Conservation (phyloP, 2,888 invertebrate genomes). For the Noctua janthe region DNA sequence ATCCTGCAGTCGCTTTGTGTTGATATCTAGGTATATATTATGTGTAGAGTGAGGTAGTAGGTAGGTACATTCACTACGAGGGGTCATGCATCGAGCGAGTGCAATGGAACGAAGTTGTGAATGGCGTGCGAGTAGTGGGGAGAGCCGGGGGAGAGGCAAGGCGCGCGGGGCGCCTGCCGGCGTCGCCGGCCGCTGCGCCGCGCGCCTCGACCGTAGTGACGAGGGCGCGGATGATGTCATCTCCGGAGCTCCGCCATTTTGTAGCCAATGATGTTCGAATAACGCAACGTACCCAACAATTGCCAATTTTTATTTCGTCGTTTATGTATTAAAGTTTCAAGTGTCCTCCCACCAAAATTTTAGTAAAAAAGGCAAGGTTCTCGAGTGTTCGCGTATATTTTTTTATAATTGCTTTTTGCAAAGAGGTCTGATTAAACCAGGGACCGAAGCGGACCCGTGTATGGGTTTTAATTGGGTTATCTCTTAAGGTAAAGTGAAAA, state of each 20-base stretch:
- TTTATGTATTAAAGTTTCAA: background rate
- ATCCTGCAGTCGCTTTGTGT: constrained; percentile 38
- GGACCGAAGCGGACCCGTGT: background rate
- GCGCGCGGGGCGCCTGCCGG: constrained; percentile 64
- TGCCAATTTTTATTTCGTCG: background rate
- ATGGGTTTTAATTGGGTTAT: too few species aligned
- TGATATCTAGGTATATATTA: constrained; percentile 41
- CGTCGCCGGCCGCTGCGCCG: constrained; percentile 55
- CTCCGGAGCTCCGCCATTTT: constrained; percentile 79
- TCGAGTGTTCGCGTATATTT: background rate
- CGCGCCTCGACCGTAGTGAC: constrained; percentile 65
- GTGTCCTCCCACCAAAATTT: background rate
- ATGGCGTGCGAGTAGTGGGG: constrained; percentile 75
- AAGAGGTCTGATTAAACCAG: background rate
- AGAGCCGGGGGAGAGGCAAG: constrained; percentile 57
- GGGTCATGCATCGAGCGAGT: constrained; percentile 75
- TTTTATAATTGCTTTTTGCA: background rate
- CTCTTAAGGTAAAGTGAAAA: too few species aligned
- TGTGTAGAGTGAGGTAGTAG: constrained; percentile 62
- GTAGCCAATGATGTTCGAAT: constrained; percentile 66
- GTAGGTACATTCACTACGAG: constrained; percentile 68
- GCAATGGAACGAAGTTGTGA: constrained; percentile 82
- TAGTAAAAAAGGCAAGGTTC: too few species aligned
- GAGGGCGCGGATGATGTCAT: constrained; percentile 81
- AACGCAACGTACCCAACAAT: constrained; percentile 17